These are phyloP conservation scores for Hormiphora californensis DNA, from an alignment of 37 sponge, comb jelly and placozoan genomes.

Conservation along the genomic window DNA sequence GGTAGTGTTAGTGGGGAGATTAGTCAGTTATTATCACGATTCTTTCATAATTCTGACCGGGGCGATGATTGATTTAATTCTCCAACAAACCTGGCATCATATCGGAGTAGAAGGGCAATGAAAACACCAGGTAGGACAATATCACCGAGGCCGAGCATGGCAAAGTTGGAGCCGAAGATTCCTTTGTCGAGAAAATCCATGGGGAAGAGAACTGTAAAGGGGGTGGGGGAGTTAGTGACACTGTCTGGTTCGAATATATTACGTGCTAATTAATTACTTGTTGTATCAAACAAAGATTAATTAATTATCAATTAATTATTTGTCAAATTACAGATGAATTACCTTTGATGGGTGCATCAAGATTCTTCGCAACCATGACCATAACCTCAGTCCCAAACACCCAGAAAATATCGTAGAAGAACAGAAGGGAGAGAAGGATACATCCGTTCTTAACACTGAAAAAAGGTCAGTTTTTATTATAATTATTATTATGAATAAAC, in stretches of 20 bases:
- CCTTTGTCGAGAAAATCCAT: conserved; percentile 77
- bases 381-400: conserved; percentile 99
- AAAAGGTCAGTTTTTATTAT: background rate
- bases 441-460: conserved; percentile 82
- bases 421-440: conserved; percentile 86
- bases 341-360: conserved; percentile 98
- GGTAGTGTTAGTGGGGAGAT: too few relatives aligned
- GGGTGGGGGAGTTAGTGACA: background rate
- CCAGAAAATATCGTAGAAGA: conserved; percentile 98
- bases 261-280: background rate
- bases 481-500: too few relatives aligned
- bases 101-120: conserved; percentile 86
- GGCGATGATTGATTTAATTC: too few relatives aligned
- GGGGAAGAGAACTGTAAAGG: conserved; percentile 67
- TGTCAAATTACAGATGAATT: background rate
- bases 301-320: background rate
- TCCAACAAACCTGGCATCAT: conserved; percentile 68
- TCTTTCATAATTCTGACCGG: too few relatives aligned
- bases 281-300: background rate
- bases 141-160: conserved; percentile 96
- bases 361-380: conserved; percentile 94
- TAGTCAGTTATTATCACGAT: background rate
- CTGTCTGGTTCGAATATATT: background rate
- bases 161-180: conserved; percentile 59
- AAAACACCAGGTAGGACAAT: conserved; percentile 92